Percentiles rank a stretch among this genome's conserved stretches.
Conservation (phyloP, 2,797 vertebrate genomes). For the Trachurus trachurus region DNA sequence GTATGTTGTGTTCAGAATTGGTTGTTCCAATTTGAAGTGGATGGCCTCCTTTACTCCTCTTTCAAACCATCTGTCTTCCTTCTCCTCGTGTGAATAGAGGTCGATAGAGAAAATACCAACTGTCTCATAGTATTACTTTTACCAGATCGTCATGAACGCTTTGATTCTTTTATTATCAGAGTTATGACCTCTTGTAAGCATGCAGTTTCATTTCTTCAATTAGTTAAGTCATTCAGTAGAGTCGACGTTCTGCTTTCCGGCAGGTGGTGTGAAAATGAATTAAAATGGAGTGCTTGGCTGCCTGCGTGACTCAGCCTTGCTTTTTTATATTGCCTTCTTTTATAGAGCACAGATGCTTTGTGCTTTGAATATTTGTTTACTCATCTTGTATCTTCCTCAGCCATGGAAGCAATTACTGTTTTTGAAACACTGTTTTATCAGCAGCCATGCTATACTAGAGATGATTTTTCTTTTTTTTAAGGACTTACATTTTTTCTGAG, state of each 20-base stretch:
- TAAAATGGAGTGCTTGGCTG: slow-evolving; percentile 43
- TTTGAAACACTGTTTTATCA: slow-evolving; percentile 53
- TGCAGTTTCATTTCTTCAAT: slow-evolving; percentile 20
- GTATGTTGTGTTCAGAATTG: slow-evolving; percentile 6
- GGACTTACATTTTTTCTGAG: slow-evolving; percentile 44
- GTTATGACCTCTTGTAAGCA: slow-evolving; percentile 15
- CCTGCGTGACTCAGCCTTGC: slow-evolving; percentile 49
- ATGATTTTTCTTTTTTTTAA: slow-evolving; percentile 9
- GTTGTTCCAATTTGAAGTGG: slow-evolving; percentile 26
- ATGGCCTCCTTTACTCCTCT: slow-evolving; percentile 23
- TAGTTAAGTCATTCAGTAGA: slow-evolving; percentile 39
- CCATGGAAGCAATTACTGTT: slow-evolving; percentile 50
- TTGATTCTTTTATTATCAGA: slow-evolving; percentile 20
- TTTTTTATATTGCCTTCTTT: slow-evolving; percentile 34
- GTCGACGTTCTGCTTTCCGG: slow-evolving; percentile 42
- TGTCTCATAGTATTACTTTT: slow-evolving; percentile 14
- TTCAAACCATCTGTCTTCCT: slow-evolving; percentile 45
- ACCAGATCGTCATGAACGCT: slow-evolving; percentile 14
- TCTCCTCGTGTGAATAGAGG: slow-evolving; percentile 22
- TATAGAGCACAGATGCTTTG: slow-evolving; percentile 54
- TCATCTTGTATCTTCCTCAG: slow-evolving; percentile 40
- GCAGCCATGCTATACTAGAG: slow-evolving; percentile 28
- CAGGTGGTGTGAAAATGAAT: slow-evolving; percentile 49
- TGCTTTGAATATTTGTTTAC: slow-evolving; percentile 54
- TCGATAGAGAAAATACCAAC: slow-evolving; percentile 23